These are phyloP conservation scores for Osmerus mordax DNA, from an alignment of 2,113 vertebrate species.

Conservation along the genomic window DNA sequence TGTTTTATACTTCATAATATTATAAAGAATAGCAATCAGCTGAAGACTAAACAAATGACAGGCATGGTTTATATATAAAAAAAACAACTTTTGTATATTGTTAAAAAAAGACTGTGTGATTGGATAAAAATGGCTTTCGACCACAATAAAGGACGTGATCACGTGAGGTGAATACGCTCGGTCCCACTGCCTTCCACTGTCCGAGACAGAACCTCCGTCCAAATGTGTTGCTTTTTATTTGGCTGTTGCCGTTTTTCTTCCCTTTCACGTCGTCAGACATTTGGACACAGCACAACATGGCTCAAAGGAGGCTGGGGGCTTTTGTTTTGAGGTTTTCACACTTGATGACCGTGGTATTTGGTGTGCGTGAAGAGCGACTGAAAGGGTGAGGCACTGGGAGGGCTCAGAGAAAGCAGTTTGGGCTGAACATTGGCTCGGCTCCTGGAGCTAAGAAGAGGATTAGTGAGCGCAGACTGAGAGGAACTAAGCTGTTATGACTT, in stretches of 20 bases:
- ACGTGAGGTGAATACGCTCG: constrained; percentile 57
- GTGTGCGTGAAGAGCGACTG: constrained; percentile 57
- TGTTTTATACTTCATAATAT: constrained; percentile 41
- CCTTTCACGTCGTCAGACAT: constrained; percentile 56
- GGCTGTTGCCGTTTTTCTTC: constrained; percentile 55
- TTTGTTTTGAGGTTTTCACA: constrained; percentile 70
- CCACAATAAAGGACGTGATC: constrained; percentile 47
- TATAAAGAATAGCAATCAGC: constrained; percentile 48
- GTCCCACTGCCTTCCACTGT: constrained; percentile 47
- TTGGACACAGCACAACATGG: constrained; percentile 60
- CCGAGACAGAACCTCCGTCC: constrained; percentile 55
- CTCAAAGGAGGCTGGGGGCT: constrained; percentile 62
- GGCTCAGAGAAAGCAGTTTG: constrained; percentile 55
- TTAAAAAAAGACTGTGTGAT: constrained; percentile 10
- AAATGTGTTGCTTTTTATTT: constrained; percentile 52
- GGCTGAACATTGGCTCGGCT: constrained; percentile 56
- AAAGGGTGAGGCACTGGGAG: constrained; percentile 53
- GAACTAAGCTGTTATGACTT: constrained; percentile 71
- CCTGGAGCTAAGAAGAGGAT: constrained; percentile 62
- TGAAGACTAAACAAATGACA: constrained; percentile 56
- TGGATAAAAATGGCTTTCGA: constrained; percentile 44
- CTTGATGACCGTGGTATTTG: constrained; percentile 61
- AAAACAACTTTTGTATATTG: neutral
- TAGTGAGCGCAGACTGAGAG: constrained; percentile 60
- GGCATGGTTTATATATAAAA: constrained; percentile 29